Base-by-base conservation (phyloP, 1,140 invertebrate genomes). In the Marisa cornuarietis region DNA sequence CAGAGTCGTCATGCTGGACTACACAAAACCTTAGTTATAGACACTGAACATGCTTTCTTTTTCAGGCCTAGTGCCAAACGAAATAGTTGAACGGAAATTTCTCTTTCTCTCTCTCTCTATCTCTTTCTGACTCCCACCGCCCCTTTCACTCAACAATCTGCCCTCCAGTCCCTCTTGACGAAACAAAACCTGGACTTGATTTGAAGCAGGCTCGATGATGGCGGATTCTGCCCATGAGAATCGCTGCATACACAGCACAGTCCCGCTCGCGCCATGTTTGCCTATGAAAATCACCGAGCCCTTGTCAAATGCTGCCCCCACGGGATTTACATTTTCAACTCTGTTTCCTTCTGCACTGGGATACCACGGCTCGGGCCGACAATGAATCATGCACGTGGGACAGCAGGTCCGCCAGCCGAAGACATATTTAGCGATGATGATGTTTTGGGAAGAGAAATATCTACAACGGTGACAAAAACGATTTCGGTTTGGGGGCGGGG, bases 311-410 rank as follows among this genome's bases (percentile, higher is more conserved):
- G 61, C 61, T 49, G 74, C 61, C 65, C 62, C 74, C 16, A 1
- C 24, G 74, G 74, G 74, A 76, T 76, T 76, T 76, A 76, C 74
- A 76, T 76, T 76, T 76, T 76, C 74, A 76, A 76, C 74, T 76
- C 65, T 76, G 74, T 76, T 76, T 76, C 74, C 74, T 58, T 58
- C 11, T 58, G 54, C 54, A 58, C 54, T 58, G 11, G 54, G 54
- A 58, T 3, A 11, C 54, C 54, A 58, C 16, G 54, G 54, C 54
- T 1, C 4, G 16, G 54, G 1, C 54, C 11, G 54, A 58, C 54
- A 58, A 11, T 58, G 54, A 58, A 58, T 58, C 54, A 58, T 58
- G 54, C 54, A 58, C 54, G 54, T 58, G 54, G 54, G 54, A 58
- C 54, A 18, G 4, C 54, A 18, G 16, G 54, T 14, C 54, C 54